These are phyloP conservation scores for Drosophila ogumai DNA, from an alignment of 1,140 invertebrate genomes.

Conservation along the genomic window DNA sequence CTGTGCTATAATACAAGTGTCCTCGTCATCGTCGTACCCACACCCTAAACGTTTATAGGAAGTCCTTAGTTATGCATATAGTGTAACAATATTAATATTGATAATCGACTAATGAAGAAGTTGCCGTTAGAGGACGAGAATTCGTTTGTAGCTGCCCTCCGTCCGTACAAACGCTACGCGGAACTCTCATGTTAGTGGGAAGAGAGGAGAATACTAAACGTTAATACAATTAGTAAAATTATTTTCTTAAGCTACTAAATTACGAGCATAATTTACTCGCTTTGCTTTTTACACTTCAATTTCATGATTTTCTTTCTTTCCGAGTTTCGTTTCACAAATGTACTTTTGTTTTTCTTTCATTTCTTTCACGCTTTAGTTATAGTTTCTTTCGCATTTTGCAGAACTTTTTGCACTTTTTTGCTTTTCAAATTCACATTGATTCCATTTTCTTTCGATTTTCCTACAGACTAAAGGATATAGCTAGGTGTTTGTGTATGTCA, in stretches of 20 bases:
- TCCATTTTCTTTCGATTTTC: slow-evolving; percentile 33
- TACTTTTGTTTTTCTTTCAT: slow-evolving; percentile 73
- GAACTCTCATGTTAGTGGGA: slow-evolving; percentile 83
- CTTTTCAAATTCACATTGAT: slow-evolving; percentile 68
- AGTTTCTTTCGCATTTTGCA: slow-evolving; percentile 21
- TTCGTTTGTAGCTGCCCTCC: slow-evolving; percentile 70
- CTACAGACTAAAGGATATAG: slow-evolving; percentile 65
- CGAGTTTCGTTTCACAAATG: slow-evolving; percentile 62
- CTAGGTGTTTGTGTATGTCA: slow-evolving; percentile 61
- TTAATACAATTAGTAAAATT: slow-evolving; percentile 81
- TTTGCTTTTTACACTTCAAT: slow-evolving; percentile 64
- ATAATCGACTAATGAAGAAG: slow-evolving; percentile 85
- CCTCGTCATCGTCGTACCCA: slow-evolving; percentile 54
- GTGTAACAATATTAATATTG: slow-evolving; percentile 70
- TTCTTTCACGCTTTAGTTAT: slow-evolving; percentile 47
- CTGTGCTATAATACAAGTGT: slow-evolving; percentile 82
- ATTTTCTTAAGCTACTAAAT: slow-evolving; percentile 70
- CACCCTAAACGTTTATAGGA: slow-evolving; percentile 79
- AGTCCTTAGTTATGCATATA: slow-evolving; percentile 72
- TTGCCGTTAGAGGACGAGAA: slow-evolving; percentile 84
- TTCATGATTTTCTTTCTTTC: slow-evolving; percentile 30
- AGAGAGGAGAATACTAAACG: slow-evolving; percentile 65
- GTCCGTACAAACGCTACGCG: slow-evolving; percentile 66
- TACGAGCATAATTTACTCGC: slow-evolving; percentile 40
- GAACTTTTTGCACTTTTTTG: slow-evolving; percentile 76